Conservation (phyloP, 2,113 vertebrate genomes). For the Turnix velox region DNA sequence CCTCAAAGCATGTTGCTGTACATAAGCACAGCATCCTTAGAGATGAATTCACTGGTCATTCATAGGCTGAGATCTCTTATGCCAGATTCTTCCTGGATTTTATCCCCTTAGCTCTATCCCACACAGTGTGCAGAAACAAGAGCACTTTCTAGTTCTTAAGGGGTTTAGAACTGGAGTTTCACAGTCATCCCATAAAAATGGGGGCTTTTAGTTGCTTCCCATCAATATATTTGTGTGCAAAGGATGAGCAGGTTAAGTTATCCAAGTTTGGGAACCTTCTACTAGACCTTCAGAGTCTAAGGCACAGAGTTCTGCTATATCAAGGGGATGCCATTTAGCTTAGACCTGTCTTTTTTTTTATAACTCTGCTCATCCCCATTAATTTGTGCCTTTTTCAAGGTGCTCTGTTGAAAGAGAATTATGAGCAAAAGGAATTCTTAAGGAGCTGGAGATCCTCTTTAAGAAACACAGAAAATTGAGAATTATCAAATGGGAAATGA, state of each 20-base stretch:
- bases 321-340: neutral
- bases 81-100: neutral
- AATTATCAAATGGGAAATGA: neutral
- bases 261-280: neutral
- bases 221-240: neutral
- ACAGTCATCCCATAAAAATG: neutral
- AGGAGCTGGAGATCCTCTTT: neutral
- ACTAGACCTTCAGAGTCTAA: neutral
- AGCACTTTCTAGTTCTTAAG: neutral
- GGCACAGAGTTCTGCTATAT: neutral
- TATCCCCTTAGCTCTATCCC: neutral
- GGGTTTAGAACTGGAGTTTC: neutral
- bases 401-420: neutral
- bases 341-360: neutral
- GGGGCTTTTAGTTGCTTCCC: neutral
- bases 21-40: neutral
- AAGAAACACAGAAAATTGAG: neutral
- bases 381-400: neutral
- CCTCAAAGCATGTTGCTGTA: neutral
- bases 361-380: neutral
- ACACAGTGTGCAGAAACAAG: neutral
- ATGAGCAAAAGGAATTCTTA: neutral
- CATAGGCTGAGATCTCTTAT: neutral
- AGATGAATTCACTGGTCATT: neutral
- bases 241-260: neutral